Percentiles rank a stretch among this genome's conserved stretches.
Evolutionary conservation across 2,888 invertebrate genomes (phyloP).

Genomic region (Tipula unca): DNA sequence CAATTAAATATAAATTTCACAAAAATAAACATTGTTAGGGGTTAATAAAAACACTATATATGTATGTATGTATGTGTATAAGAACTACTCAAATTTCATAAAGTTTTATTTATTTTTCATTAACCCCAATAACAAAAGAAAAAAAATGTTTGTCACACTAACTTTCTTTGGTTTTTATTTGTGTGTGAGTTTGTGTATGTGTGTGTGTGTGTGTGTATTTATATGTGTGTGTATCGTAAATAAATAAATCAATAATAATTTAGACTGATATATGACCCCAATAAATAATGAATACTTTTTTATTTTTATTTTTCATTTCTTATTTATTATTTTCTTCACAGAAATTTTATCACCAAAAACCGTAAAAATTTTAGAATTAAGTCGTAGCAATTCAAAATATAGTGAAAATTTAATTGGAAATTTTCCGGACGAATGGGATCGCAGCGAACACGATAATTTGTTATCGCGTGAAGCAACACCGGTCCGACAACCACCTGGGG

Average conservation of each 20-base stretch:
- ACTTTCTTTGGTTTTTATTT: neutral
- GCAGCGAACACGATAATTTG: neutral
- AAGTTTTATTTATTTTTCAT: conserved; percentile 8
- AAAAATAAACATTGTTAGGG: neutral
- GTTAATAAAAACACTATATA: neutral
- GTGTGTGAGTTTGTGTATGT: neutral
- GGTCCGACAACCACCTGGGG: neutral
- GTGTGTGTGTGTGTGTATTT: neutral
- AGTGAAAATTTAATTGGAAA: neutral
- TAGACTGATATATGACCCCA: neutral
- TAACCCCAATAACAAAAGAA: neutral
- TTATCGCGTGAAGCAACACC: conserved; percentile 2
- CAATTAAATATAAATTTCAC: neutral
- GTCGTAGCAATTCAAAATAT: conserved; percentile 19
- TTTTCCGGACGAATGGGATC: conserved; percentile 9
- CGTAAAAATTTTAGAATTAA: conserved; percentile 17
- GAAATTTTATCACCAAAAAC: conserved; percentile 20
- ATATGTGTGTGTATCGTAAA: neutral
- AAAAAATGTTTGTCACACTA: neutral
- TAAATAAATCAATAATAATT: neutral
- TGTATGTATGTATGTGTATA: too few species aligned
- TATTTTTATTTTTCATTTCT: neutral
- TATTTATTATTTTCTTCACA: neutral
- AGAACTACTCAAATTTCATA: neutral
- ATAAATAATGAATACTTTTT: neutral